Base-by-base conservation (phyloP, 2,797 vertebrate species). In the Lemur catta region DNA sequence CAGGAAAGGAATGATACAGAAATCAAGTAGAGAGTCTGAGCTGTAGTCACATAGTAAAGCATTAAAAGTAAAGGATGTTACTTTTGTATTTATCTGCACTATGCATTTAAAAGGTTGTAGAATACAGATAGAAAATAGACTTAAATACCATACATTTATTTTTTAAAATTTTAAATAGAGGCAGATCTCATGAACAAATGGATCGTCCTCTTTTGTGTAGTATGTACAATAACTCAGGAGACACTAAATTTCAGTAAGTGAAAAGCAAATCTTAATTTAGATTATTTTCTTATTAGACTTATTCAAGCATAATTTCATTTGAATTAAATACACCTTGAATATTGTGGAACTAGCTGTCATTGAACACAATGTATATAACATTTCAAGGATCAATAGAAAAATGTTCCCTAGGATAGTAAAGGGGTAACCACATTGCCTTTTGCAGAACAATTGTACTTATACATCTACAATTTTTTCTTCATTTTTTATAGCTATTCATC, bases 31-130 rank as follows among this genome's bases (percentile, higher is more conserved):
- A 75, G 22, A 30, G 2, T 93, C 72, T 74, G 72, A 81, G n/a
- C 26, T 43, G 57, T 69, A 71, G 52, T 84, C 67, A 59, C 48
- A 48, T 12, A 48, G 69, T 74, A 74, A 93, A 80, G 35, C 65
- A 46, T 57, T 63, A 86, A 89, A 95, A 93, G 96, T 76, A 89
- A 92, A 80, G 26, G 71, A 4, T 28, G 57, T 74, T 65, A 63
- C 26, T 33, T 95, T 92, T 84, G n/a, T 55, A 89, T 91, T 91
- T 93, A 81, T 88, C 90, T 93, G 67, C 22, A 91, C 82, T 85
- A 74, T 46, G 50, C 6, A 88, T 71, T 93, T 92, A 84, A 76
- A 88, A 50, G 22, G 89, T 76, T 84, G 78, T 33, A 84, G 69
- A 89, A 94, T 57, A 80, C 38, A 91, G 30, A 38, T 22, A 76